Percentiles rank a stretch among this genome's conserved stretches.
phyloP scores from a whole-genome alignment of 1,140 invertebrate species.

The Galleria mellonella region DNA sequence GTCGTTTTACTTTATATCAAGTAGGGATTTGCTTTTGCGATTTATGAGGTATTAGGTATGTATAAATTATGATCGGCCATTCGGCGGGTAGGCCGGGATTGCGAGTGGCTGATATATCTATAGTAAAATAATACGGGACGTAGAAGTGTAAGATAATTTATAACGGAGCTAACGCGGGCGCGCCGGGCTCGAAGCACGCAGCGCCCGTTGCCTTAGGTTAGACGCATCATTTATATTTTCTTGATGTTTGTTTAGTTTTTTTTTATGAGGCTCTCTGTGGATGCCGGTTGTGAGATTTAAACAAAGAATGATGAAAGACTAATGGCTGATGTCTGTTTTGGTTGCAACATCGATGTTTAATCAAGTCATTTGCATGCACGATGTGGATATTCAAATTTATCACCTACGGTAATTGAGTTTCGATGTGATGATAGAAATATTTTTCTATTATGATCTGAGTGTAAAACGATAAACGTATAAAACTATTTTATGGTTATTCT shows the following conservation, averaged over 20 bases:
- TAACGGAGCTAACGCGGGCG: conserved; percentile 52
- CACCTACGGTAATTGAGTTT: conserved; percentile 31
- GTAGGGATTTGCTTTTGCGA: conserved; percentile 28
- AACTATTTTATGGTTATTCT: conserved; percentile 15
- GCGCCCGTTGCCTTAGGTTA: conserved; percentile 56
- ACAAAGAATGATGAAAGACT: conserved; percentile 66
- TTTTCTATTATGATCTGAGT: conserved; percentile 20
- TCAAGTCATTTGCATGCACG: conserved; percentile 53
- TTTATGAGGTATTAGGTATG: conserved; percentile 35
- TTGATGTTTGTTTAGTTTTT: conserved; percentile 66
- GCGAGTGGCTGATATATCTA: conserved; percentile 54
- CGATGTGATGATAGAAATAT: conserved; percentile 31
- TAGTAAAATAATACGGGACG: conserved; percentile 62
- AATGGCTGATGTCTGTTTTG: conserved; percentile 51
- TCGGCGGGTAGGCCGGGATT: conserved; percentile 46
- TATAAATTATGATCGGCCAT: conserved; percentile 55
- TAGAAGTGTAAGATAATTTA: conserved; percentile 63
- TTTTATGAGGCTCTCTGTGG: conserved; percentile 49
- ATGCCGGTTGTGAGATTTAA: conserved; percentile 54
- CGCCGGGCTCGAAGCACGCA: conserved; percentile 44
- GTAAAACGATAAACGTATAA: conserved; percentile 23
- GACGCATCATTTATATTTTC: conserved; percentile 70
- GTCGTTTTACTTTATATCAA: conserved; percentile 28
- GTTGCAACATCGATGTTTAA: conserved; percentile 54
- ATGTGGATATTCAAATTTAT: conserved; percentile 43